Percentiles rank a stretch among this genome's conserved stretches.
Conservation (phyloP, 2,113 vertebrate species). For the Aldabrachelys gigantea region DNA sequence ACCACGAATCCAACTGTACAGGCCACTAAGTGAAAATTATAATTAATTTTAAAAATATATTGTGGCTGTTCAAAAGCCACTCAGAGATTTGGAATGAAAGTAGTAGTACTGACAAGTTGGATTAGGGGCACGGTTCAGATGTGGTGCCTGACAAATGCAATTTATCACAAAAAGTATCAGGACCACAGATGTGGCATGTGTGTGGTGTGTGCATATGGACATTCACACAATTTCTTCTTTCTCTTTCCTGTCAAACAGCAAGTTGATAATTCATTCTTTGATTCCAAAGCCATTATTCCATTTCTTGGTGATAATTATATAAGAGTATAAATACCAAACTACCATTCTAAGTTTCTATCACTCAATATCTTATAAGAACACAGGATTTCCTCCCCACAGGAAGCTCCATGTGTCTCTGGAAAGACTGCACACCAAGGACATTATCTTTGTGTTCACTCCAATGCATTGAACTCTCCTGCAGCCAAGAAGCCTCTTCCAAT, state of each 20-base stretch:
- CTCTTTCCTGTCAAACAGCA: conserved; percentile 12
- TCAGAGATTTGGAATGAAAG: not conserved
- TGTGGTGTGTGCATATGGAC: not conserved
- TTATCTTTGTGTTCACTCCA: not conserved
- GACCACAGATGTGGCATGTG: not conserved
- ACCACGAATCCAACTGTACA: not conserved
- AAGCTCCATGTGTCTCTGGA: conserved; percentile 30
- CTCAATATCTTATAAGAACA: conserved; percentile 9
- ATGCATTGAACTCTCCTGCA: conserved; percentile 16
- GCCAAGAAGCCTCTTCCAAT: conserved; percentile 17
- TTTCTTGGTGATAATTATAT: not conserved
- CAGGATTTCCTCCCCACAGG: conserved; percentile 14
- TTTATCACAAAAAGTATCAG: conserved; percentile 5
- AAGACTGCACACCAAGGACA: not conserved
- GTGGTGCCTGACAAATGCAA: not conserved
- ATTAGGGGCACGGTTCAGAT: not conserved
- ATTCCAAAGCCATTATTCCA: not conserved
- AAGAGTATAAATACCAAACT: not conserved
- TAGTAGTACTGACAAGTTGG: not conserved
- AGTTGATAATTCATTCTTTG: not conserved
- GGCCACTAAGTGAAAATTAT: not conserved
- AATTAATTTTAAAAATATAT: not conserved
- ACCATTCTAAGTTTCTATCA: not conserved
- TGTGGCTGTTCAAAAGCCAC: not conserved
- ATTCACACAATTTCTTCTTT: not conserved